phyloP scores from a whole-genome alignment of 2,797 vertebrate species.

The Clarias fuscus region DNA sequence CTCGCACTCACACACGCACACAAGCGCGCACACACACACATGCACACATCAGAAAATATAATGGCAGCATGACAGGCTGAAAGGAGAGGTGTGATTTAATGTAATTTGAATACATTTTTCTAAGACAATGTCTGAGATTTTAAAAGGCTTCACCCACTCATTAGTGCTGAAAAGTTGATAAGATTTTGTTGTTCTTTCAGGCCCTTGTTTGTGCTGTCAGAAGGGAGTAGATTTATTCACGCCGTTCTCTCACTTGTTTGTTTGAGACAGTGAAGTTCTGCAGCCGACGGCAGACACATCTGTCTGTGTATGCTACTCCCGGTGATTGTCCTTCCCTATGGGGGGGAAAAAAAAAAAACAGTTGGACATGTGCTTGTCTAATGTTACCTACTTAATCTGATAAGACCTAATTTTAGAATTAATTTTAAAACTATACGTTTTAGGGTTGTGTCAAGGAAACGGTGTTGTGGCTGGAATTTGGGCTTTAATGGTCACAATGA shows the following conservation, averaged over 20 bases:
- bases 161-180: constrained; percentile 41
- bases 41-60: constrained; percentile 44
- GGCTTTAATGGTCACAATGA: not conserved
- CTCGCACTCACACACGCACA: constrained; percentile 44
- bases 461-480: not conserved
- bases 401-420: not conserved
- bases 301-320: constrained; percentile 40
- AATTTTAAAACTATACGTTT: not conserved
- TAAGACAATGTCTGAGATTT: constrained; percentile 47
- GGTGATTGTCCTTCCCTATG: constrained; percentile 34
- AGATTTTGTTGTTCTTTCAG: constrained; percentile 50
- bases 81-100: constrained; percentile 54
- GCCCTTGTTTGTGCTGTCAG: constrained; percentile 46
- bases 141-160: constrained; percentile 49
- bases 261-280: constrained; percentile 30
- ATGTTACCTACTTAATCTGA: constrained; percentile 11
- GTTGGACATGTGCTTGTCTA: constrained; percentile 3
- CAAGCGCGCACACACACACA: constrained; percentile 46
- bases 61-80: constrained; percentile 52
- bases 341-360: not conserved
- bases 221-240: constrained; percentile 29
- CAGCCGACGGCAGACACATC: constrained; percentile 28
- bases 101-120: constrained; percentile 54
- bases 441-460: not conserved
- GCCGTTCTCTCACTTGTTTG: constrained; percentile 30